phyloP scores from a whole-genome alignment of 2,797 vertebrate genomes.

The Loris lydekkerianus region DNA sequence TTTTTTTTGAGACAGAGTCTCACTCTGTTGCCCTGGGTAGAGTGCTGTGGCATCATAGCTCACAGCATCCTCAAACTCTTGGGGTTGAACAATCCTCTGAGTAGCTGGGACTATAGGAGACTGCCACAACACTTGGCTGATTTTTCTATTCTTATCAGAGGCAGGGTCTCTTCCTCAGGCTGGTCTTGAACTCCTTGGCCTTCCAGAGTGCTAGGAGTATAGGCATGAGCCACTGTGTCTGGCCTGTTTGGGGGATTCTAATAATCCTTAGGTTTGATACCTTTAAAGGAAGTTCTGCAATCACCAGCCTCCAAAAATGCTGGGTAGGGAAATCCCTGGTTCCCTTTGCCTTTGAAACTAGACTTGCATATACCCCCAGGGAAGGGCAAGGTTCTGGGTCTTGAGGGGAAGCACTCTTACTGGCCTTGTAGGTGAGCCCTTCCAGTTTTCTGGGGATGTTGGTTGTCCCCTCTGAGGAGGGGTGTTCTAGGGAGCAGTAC shows the following conservation, averaged over 20 bases:
- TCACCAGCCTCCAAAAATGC: neutral
- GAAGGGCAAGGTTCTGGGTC: neutral
- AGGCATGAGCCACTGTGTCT: too few species aligned
- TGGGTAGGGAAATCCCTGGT: neutral
- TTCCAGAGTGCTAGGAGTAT: too few species aligned
- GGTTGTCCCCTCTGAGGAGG: neutral
- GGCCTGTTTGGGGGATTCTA: neutral
- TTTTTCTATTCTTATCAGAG: too few species aligned
- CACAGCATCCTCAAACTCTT: too few species aligned
- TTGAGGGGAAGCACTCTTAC: neutral
- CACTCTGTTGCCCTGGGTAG: too few species aligned
- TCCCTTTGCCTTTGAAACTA: neutral
- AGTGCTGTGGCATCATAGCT: too few species aligned
- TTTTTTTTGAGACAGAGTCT: too few species aligned
- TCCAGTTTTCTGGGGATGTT: neutral
- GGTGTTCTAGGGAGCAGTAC: neutral
- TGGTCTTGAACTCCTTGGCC: too few species aligned
- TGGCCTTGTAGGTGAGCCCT: neutral
- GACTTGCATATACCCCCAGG: neutral
- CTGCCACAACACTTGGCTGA: too few species aligned
- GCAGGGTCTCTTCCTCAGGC: too few species aligned
- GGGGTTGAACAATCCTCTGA: too few species aligned
- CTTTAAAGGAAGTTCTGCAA: neutral
- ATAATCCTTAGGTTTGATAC: neutral
- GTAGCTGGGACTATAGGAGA: too few species aligned